Evolutionary conservation across 2,113 vertebrate species (phyloP).

Genomic region (Hylia prasina): DNA sequence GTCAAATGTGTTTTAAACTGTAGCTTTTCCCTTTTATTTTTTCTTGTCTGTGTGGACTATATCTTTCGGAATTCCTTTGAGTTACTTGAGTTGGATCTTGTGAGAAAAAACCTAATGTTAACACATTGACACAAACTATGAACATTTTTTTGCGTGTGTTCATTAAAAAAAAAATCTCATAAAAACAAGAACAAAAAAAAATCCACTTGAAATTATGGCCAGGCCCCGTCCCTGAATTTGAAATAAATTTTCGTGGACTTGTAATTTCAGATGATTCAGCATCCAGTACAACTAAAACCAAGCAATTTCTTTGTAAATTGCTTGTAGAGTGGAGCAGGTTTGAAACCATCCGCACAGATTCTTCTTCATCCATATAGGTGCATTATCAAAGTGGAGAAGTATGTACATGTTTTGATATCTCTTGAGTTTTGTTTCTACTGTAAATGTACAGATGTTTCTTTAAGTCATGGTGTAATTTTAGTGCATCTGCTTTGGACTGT

Average conservation of each 20-base stretch:
- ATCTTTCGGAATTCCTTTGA: neutral
- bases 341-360: neutral
- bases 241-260: neutral
- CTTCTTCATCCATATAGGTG: neutral
- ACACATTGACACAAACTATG: neutral
- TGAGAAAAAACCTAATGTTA: neutral
- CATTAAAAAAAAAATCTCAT: neutral
- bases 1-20: neutral
- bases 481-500: neutral
- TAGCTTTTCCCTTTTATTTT: neutral
- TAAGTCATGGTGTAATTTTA: neutral
- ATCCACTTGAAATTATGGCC: neutral
- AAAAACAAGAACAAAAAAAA: neutral
- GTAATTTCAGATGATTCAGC: neutral
- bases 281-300: neutral
- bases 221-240: neutral
- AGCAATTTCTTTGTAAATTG: neutral
- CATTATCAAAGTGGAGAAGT: neutral
- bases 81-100: neutral
- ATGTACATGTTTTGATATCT: rapidly evolving
- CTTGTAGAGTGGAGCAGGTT: neutral
- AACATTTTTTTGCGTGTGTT: neutral
- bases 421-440: neutral
- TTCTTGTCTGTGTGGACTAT: neutral
- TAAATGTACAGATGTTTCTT: neutral